Evolutionary conservation across 2,797 vertebrate species (phyloP).

Genomic region (Rhadinocentrus ornatus): DNA sequence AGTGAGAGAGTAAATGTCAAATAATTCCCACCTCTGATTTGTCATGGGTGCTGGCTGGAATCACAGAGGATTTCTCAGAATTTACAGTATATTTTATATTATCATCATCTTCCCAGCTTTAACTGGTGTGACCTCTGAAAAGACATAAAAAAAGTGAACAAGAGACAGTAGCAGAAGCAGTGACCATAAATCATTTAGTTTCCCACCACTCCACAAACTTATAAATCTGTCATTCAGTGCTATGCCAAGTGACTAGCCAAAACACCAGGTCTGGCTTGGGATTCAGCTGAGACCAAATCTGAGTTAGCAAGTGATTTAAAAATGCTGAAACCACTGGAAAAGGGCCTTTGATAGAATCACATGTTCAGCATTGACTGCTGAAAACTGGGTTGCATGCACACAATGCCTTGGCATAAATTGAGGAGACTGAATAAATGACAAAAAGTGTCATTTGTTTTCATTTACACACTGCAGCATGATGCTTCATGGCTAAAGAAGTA

Average conservation of each 20-base stretch:
- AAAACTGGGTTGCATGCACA: constrained; percentile 38
- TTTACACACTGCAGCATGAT: background rate
- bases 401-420: background rate
- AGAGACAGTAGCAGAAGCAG: constrained; percentile 16
- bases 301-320: constrained; percentile 62
- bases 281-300: constrained; percentile 62
- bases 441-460: constrained; percentile 26
- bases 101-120: constrained; percentile 33
- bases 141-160: constrained; percentile 13
- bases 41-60: constrained; percentile 25
- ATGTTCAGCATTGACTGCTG: constrained; percentile 45
- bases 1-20: constrained; percentile 33
- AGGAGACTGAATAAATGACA: constrained; percentile 5
- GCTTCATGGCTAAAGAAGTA: background rate
- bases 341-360: constrained; percentile 48
- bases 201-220: constrained; percentile 41
- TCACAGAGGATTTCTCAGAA: constrained; percentile 3
- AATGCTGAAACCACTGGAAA: constrained; percentile 64
- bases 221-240: constrained; percentile 53
- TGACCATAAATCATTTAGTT: constrained; percentile 62
- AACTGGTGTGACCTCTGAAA: constrained; percentile 37
- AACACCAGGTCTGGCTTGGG: constrained; percentile 57
- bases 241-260: constrained; percentile 36
- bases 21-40: constrained; percentile 20
- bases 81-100: constrained; percentile 22